Evolutionary conservation across 2,113 vertebrate species (phyloP), one percentile per base, ranked within the genome.

Genomic region (Mobula hypostoma): DNA sequence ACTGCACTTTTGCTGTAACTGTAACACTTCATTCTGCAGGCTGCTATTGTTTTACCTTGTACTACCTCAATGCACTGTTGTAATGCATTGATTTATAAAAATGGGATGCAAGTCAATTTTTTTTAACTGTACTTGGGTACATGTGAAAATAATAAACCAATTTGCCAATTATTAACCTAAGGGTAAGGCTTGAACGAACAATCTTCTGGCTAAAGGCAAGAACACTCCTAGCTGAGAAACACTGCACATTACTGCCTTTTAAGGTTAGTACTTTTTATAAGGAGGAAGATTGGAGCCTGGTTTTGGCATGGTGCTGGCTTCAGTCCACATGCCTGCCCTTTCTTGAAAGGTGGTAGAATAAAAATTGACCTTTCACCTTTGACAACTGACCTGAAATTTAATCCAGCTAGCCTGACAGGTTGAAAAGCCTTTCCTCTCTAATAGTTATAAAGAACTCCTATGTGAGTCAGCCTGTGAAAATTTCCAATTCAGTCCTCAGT

Each of bases 341-440:
- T 56, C 7, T 56, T 27, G 48, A 19, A 85, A 85, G 48, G 24
- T 36, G 7, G 14, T 40, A 32, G 78, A 19, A 17, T 15, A 80
- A 15, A 40, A 80, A 80, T 80, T 80, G 78, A 36, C 78, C 78
- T 80, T 80, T 40, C 78, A 40, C 78, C 78, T 80, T 80, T 80
- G 32, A 40, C 78, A 79, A 4, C 32, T 36, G 12, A 36, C 78
- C 78, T 80, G 78, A 36, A 36, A 36, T 79, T 32, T 79, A 36
- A 79, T n/a, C 32, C 78, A 79, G 78, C n/a, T 11, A 79, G 78
- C n/a, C n/a, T 36, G 78, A n/a, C n/a, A 32, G 32, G 78, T 36
- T 79, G 78, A 80, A 80, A 80, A 36, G 32, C 1, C 78, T 80
- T 80, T 80, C 32, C 78, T 80, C 32, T 40, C 78, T 80, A 0